A percentile compares a stretch with the other conserved stretches of the same genome.
These are phyloP conservation scores for Schizopygopsis malacanthus DNA, from an alignment of 2,797 vertebrate species.

Conservation along the genomic window DNA sequence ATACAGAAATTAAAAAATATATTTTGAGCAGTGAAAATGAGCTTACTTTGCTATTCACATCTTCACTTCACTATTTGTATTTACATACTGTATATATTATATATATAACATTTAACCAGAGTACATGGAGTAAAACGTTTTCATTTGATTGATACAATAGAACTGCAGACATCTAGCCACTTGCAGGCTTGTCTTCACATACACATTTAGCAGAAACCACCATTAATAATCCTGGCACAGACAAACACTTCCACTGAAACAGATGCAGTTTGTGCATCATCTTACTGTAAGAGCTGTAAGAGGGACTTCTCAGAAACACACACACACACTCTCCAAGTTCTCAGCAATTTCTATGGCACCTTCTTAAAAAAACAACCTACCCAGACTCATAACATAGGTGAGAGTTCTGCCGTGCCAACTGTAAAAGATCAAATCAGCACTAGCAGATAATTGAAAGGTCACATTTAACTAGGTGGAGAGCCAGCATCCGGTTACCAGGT, in stretches of 20 bases:
- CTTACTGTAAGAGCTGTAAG: conserved; percentile 30
- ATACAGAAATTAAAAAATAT: no score
- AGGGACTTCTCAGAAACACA: conserved; percentile 33
- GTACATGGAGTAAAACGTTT: not conserved
- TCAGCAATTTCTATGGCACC: not conserved
- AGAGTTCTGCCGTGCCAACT: not conserved
- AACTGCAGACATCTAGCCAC: not conserved
- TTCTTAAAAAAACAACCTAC: not conserved
- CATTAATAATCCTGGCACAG: not conserved
- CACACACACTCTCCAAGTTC: not conserved
- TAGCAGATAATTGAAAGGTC: conserved; percentile 33
- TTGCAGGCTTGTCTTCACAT: not conserved
- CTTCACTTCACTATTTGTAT: not conserved
- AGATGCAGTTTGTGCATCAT: not conserved
- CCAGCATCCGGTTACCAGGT: conserved; percentile 13
- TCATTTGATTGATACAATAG: not conserved
- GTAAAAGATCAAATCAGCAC: not conserved
- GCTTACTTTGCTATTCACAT: no score
- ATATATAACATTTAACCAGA: not conserved
- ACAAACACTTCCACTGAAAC: conserved; percentile 16
- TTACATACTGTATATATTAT: not conserved
- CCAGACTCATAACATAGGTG: not conserved
- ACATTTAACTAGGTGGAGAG: conserved; percentile 1
- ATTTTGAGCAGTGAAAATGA: no score
- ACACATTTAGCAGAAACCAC: not conserved